Conservation (phyloP, 2,113 vertebrate species). For the Azemiops feae region DNA sequence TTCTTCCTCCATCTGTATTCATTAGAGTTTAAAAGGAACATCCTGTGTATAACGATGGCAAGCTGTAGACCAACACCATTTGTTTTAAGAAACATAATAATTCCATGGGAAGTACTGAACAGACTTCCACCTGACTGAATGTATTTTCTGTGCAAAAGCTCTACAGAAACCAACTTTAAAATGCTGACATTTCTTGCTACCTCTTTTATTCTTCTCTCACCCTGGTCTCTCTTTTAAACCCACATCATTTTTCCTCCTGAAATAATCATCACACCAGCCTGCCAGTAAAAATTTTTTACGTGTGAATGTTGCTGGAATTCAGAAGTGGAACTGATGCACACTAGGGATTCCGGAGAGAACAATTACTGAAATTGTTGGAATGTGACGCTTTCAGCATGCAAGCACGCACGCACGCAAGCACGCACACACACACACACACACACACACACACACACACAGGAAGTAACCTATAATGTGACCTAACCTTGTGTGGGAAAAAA, state of each 20-base stretch:
- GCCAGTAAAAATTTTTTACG: conserved; percentile 14
- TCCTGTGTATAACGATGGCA: conserved; percentile 49
- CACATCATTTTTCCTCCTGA: conserved; percentile 22
- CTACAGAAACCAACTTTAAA: neutral
- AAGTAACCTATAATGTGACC: conserved; percentile 8
- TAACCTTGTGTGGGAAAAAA: neutral
- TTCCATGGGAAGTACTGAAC: conserved; percentile 23
- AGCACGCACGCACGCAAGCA: neutral
- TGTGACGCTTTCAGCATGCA: neutral
- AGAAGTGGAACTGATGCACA: conserved; percentile 24
- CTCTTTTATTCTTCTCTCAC: neutral
- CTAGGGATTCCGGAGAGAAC: conserved; percentile 13
- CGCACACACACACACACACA: neutral
- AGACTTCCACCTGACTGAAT: conserved; percentile 8
- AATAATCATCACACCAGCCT: conserved; percentile 3
- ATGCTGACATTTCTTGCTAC: neutral
- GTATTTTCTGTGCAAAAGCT: neutral
- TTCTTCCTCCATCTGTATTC: conserved; percentile 52
- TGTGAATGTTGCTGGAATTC: conserved; percentile 34
- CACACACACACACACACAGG: neutral
- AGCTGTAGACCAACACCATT: conserved; percentile 46
- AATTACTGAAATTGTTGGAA: neutral
- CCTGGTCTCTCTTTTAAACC: neutral
- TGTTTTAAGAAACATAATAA: conserved; percentile 27
- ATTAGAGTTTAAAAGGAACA: conserved; percentile 56